Conservation (phyloP, 2,113 vertebrate species). For the human region GRCh38 chr12:6916501-6917000, state of each 20-base stretch:
- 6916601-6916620: neutral
- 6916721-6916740: slow-evolving; percentile 90
- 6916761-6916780: neutral
- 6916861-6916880: neutral
- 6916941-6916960: neutral
- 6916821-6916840: slow-evolving; percentile 10
- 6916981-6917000: neutral
- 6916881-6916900: neutral
- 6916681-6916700: slow-evolving; percentile 95
- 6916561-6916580: neutral
- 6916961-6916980: neutral
- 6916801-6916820: neutral
- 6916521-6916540: neutral
- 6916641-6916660: slow-evolving; percentile 61
- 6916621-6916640: neutral
- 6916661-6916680: slow-evolving; percentile 91
- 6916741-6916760: slow-evolving; percentile 67
- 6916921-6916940: neutral
- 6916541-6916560: fast-evolving
- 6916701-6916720: slow-evolving; percentile 91
- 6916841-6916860: neutral
- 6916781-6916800: neutral
- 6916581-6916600: neutral
- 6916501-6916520: slow-evolving; percentile 92
- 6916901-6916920: neutral